Evolutionary conservation across 2,797 vertebrate species (phyloP).

Genomic region (Octomys mimax): DNA sequence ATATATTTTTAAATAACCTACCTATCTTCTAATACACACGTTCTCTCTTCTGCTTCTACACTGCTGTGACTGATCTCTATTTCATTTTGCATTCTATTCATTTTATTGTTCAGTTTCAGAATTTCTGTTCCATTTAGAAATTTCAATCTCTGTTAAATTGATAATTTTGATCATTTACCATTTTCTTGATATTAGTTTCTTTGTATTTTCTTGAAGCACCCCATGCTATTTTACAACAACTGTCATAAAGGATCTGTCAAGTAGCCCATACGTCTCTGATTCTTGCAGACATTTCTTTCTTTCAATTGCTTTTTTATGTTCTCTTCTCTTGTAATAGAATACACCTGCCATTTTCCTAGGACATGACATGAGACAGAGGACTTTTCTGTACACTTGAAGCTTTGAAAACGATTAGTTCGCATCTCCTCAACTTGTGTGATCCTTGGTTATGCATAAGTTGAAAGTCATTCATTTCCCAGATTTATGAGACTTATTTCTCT

Average conservation of each 20-base stretch:
- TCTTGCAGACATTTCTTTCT: not conserved
- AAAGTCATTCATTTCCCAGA: not conserved
- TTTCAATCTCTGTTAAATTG: not conserved
- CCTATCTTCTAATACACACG: not conserved
- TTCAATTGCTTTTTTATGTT: not conserved
- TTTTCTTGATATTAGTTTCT: not conserved
- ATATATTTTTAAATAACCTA: not conserved
- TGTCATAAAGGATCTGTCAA: not conserved
- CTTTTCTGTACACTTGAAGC: conserved; percentile 19
- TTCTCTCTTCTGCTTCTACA: not conserved
- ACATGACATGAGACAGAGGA: not conserved
- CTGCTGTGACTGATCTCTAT: not conserved
- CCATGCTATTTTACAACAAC: not conserved
- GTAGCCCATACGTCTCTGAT: no score
- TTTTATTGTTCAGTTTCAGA: not conserved
- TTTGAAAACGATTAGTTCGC: conserved; percentile 9
- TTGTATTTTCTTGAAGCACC: not conserved
- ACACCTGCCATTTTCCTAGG: not conserved
- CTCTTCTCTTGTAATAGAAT: not conserved
- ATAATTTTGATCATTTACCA: not conserved
- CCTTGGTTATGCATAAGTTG: not conserved
- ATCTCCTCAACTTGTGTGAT: not conserved
- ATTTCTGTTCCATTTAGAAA: not conserved
- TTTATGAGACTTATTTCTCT: not conserved
- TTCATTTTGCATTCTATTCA: not conserved